phyloP scores from a whole-genome alignment of 2,888 invertebrate genomes.

The Gnatocerus cornutus region DNA sequence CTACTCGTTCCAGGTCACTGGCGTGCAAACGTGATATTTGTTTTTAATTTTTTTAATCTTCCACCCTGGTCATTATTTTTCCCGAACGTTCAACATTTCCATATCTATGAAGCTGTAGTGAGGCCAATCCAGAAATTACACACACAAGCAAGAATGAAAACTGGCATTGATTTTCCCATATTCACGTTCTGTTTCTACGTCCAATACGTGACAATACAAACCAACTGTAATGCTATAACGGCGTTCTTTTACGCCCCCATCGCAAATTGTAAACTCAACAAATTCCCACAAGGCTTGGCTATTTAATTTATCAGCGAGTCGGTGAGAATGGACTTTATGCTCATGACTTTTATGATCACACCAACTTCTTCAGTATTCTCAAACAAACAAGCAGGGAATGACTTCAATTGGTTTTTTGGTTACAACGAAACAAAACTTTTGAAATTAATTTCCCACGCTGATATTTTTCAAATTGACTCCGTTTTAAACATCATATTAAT shows the following conservation, averaged over 20 bases:
- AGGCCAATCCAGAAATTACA: constrained; percentile 14
- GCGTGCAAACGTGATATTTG: background rate
- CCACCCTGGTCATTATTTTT: background rate
- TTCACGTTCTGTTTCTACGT: constrained; percentile 30
- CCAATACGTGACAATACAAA: constrained; percentile 36
- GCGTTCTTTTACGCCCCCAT: constrained; percentile 21
- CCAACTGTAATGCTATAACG: constrained; percentile 23
- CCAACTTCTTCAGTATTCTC: background rate
- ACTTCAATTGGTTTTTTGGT: too few species aligned
- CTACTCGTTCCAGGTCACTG: background rate
- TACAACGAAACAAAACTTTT: too few species aligned
- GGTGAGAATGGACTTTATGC: constrained; percentile 1
- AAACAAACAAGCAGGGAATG: too few species aligned
- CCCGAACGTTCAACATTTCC: constrained; percentile 2
- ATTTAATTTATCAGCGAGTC: constrained; percentile 29
- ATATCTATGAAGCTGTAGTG: constrained; percentile 5
- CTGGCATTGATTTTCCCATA: constrained; percentile 34
- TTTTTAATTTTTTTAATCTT: constrained; percentile 4
- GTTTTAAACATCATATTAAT: too few species aligned
- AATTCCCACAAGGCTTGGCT: constrained; percentile 30
- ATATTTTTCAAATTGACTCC: too few species aligned
- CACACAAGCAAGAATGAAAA: constrained; percentile 24
- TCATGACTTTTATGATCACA: background rate
- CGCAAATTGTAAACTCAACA: constrained; percentile 29
- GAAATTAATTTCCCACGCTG: too few species aligned